Conservation (phyloP, 2,797 vertebrate species). For the Sebastes hopkinsi region DNA sequence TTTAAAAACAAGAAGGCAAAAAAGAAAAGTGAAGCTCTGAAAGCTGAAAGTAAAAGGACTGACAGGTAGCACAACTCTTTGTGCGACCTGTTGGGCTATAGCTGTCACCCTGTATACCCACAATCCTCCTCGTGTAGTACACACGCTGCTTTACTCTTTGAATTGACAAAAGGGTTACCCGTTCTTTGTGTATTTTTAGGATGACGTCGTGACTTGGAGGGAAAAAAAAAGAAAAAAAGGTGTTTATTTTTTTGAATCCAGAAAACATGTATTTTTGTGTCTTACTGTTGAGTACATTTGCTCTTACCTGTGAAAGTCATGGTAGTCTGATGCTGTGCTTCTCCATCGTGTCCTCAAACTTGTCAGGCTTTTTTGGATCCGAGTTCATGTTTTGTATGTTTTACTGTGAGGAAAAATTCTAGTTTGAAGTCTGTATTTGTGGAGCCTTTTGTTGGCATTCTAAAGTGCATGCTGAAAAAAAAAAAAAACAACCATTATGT, state of each 20-base stretch:
- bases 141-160: constrained; percentile 78
- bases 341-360: constrained; percentile 78
- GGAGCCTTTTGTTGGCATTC: constrained; percentile 88
- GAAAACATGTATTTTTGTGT: constrained; percentile 86
- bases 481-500: constrained; percentile 76
- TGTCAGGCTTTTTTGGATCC: constrained; percentile 80
- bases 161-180: constrained; percentile 59
- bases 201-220: constrained; percentile 61
- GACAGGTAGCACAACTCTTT: constrained; percentile 35
- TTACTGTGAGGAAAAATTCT: constrained; percentile 81
- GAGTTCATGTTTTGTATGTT: constrained; percentile 78
- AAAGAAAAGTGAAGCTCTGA: background rate
- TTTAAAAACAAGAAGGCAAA: constrained; percentile 24
- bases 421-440: constrained; percentile 86
- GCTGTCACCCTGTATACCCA: constrained; percentile 59
- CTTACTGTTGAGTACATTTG: constrained; percentile 84
- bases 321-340: constrained; percentile 86
- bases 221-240: constrained; percentile 37
- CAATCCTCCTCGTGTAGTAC: constrained; percentile 70
- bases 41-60: constrained; percentile 19
- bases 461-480: constrained; percentile 89
- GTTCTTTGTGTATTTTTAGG: constrained; percentile 71
- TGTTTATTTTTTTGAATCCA: constrained; percentile 81
- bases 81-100: constrained; percentile 35
- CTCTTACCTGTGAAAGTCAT: constrained; percentile 81